Conservation (phyloP, 2,797 vertebrate species). For the Toxotes lorentzi region DNA sequence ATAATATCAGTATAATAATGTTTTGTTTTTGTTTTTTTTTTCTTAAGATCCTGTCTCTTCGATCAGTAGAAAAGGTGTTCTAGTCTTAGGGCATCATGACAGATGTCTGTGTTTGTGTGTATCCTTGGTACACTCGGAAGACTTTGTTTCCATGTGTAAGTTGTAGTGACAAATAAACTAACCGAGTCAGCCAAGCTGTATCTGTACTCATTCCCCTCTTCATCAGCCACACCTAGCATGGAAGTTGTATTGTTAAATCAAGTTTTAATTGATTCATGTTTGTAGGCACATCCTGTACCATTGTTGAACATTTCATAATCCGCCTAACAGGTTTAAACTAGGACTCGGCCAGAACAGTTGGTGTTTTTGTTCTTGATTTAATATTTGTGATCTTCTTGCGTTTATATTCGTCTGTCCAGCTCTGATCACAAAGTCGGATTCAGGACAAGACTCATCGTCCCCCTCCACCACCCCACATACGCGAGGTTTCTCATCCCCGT, state of each 20-base stretch:
- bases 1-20: not conserved
- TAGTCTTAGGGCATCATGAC: not conserved
- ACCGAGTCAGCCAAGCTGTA: constrained; percentile 25
- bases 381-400: not conserved
- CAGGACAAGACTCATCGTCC: constrained; percentile 78
- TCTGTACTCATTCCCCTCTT: not conserved
- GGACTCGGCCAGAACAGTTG: not conserved
- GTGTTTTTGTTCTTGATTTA: not conserved
- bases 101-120: not conserved
- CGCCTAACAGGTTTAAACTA: not conserved
- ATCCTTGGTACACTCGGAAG: not conserved
- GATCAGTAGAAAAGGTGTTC: not conserved
- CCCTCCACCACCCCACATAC: constrained; percentile 78
- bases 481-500: constrained; percentile 69
- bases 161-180: constrained; percentile 10
- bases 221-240: not conserved
- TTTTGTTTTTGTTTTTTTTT: not conserved
- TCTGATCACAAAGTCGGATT: constrained; percentile 75
- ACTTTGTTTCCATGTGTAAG: not conserved
- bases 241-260: not conserved
- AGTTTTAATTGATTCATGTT: not conserved
- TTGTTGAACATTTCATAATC: not conserved
- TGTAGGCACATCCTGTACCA: fast-evolving
- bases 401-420: constrained; percentile 54
- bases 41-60: not conserved